A percentile compares a stretch with the other conserved stretches of the same genome.
Conservation (phyloP, 2,888 invertebrate genomes). For the Aleiodes alternator region DNA sequence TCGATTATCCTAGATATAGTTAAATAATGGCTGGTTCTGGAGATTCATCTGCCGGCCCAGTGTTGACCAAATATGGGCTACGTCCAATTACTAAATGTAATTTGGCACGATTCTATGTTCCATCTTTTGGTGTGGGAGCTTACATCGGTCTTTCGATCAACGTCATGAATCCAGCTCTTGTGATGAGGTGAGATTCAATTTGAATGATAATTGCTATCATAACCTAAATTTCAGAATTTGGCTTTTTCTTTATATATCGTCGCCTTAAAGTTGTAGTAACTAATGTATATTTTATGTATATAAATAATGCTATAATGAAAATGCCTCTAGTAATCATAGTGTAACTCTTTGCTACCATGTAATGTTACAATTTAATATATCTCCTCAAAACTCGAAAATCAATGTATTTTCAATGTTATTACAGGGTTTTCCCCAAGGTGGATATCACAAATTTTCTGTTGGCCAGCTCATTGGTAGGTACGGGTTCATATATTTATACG, state of each 20-base stretch:
- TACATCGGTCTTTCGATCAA: slow-evolving; percentile 88
- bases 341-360: too few relatives aligned
- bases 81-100: slow-evolving; percentile 85
- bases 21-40: slow-evolving; percentile 63
- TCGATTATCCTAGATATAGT: background rate
- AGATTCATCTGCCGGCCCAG: slow-evolving; percentile 58
- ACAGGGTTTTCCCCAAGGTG: slow-evolving; percentile 83
- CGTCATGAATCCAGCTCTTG: slow-evolving; percentile 89
- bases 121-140: slow-evolving; percentile 84
- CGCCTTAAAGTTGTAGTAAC: background rate
- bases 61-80: slow-evolving; percentile 70
- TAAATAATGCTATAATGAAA: too few relatives aligned
- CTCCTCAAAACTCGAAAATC: too few relatives aligned
- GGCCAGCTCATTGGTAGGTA: slow-evolving; percentile 87
- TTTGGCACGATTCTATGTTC: slow-evolving; percentile 85
- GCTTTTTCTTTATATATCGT: background rate
- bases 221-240: background rate
- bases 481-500: slow-evolving; percentile 89
- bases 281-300: background rate
- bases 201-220: background rate
- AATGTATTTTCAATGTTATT: slow-evolving; percentile 63
- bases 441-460: slow-evolving; percentile 90
- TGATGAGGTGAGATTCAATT: slow-evolving; percentile 79
- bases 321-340: too few relatives aligned
- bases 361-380: too few relatives aligned